Evolutionary conservation across 2,888 invertebrate species (phyloP).

Genomic region (Caenorhabditis virilis): DNA sequence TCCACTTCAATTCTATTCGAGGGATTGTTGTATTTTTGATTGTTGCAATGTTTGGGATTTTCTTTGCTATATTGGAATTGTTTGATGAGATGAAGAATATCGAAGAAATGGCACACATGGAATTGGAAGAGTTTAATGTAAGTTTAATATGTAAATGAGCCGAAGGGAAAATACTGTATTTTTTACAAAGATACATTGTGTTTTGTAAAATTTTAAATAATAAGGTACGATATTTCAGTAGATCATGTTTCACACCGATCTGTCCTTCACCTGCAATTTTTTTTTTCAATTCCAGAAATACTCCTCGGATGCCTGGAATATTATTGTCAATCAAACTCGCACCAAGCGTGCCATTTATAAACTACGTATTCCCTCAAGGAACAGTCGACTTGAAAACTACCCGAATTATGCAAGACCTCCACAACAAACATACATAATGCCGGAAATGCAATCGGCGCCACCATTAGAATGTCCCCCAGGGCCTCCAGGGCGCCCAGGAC

Average conservation of each 20-base stretch:
- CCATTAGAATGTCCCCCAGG: constrained; percentile 18
- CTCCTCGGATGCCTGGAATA: neutral
- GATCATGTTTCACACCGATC: too few species aligned
- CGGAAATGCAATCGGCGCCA: neutral
- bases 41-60: neutral
- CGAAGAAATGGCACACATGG: constrained; percentile 2
- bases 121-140: constrained; percentile 22
- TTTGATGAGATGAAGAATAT: constrained; percentile 7
- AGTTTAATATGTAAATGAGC: neutral
- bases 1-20: neutral
- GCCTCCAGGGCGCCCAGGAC: constrained; percentile 21
- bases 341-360: constrained; percentile 3
- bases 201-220: too few species aligned
- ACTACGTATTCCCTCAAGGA: neutral
- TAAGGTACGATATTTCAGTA: too few species aligned
- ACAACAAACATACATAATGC: neutral
- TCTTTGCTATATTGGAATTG: neutral
- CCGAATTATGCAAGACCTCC: neutral
- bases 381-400: neutral
- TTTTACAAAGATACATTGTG: too few species aligned
- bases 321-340: neutral
- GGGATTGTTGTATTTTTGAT: neutral
- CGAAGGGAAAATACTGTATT: too few species aligned
- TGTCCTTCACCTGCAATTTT: neutral
- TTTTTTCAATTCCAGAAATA: neutral